Base-by-base conservation (phyloP, 2,113 vertebrate species). In the Natator depressus region DNA sequence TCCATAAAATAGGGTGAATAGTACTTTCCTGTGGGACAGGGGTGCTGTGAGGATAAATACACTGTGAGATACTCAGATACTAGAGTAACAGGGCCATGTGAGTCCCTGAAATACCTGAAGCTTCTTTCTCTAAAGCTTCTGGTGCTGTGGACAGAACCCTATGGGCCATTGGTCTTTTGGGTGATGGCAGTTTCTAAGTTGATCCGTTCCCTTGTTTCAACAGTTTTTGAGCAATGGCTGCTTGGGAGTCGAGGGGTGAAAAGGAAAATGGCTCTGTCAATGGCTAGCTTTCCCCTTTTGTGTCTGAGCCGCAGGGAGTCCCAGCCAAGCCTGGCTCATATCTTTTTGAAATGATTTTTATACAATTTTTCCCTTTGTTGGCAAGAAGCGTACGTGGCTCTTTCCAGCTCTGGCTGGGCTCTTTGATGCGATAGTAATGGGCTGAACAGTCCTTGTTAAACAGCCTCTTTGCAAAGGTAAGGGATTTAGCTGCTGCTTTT, bases 321-420 rank as follows among this genome's bases (percentile, higher is more conserved):
- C 84, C 42, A 24, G 51, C 57, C 87, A 35, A 93, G 57, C 80
- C 82, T 49, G 59, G 49, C 17, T n/a, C 47, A 1, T 1, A 59
- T 78, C 57, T 0, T 16, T 80, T 80, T n/a, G 6, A 51, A 46
- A 25, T n/a, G 51, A 24, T 42, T 42, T 57, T 55, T 24, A 5
- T 3, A 3, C 31, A 53, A 19, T 17, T 1, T 6, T 8, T 11
- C 2, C 1, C 2, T 49, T 87, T 17, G n/a, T 55, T 31, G 53
- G 35, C 51, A 3, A 10, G 51, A 38, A 14, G 80, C 13, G 3
- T 27, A 35, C 8, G 22, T 6, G 17, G 78, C 78, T 31, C 27
- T 35, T 51, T 38, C 80, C n/a, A 25, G 51, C 80, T 82, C 80
- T 38, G 53, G 50, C 80, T 11, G n/a, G 13, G 22, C 80, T 35